Conservation (phyloP, 2,888 invertebrate genomes). For the Andrena minutula region DNA sequence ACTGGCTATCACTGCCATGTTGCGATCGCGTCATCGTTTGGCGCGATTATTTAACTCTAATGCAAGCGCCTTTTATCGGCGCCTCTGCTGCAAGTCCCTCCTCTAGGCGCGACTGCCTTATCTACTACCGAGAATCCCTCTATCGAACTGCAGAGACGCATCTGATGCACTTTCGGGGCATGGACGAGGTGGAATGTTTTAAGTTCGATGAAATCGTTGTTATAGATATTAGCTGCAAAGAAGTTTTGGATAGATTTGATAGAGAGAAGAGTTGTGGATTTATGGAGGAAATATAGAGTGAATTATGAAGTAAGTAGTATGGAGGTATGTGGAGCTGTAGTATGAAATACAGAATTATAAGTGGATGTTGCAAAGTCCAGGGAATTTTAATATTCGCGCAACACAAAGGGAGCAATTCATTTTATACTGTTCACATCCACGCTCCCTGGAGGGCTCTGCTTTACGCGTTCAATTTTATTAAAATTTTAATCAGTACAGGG, state of each 20-base stretch:
- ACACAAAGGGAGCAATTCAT: constrained; percentile 4
- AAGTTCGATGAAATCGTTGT: neutral
- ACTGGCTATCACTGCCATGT: constrained; percentile 63
- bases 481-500: neutral
- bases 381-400: constrained; percentile 10
- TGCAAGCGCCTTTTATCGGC: constrained; percentile 10
- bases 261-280: too few relatives aligned
- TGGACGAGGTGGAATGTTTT: neutral
- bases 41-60: constrained; percentile 65
- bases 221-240: neutral
- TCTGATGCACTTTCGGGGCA: neutral
- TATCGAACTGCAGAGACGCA: neutral
- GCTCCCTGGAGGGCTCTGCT: neutral
- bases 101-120: constrained; percentile 6
- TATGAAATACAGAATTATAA: neutral
- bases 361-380: neutral
- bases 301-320: neutral
- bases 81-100: neutral
- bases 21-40: constrained; percentile 61
- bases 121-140: constrained; percentile 3
- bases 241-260: neutral
- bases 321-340: neutral
- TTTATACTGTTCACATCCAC: neutral
- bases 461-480: neutral
- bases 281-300: too few relatives aligned